Evolutionary conservation across 2,113 vertebrate genomes (phyloP), one percentile per base, ranked within the genome.

Genomic region (Eira barbara): DNA sequence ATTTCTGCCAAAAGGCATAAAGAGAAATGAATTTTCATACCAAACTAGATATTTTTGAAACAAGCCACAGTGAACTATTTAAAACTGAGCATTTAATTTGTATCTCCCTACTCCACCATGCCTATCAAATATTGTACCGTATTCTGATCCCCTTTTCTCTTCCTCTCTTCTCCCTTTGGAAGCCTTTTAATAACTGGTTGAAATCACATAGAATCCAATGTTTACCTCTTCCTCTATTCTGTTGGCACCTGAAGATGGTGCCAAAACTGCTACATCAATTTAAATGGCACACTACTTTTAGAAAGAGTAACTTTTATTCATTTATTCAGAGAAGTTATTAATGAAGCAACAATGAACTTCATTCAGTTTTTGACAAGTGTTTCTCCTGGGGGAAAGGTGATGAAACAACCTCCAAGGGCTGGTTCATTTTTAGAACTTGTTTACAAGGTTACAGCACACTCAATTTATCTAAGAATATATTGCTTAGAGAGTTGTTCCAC

Each of bases 331-430:
- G 65, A 73, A 42, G 52, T 93, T 94, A 92, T 89, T 95, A 96
- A 90, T 83, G 36, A 90, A 87, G 23, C 69, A 97, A 89, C 49
- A 94, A 55, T 94, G 59, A 94, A 95, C 49, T 96, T 88, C 52
- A 96, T 91, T 97, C 49, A 47, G 17, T 76, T 95, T 92, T 93
- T 94, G 93, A 80, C 57, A 94, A 93, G 65, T 95, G 34, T 85
- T 96, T 97, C 65, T 81, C 31, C 23, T 81, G 27, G 21, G 36
- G 42, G 14, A 36, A 94, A 95, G n/a, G 39, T 83, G 69, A 65
- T 59, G 8, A 87, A 85, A 91, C 74, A 90, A 81, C 34, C 23
- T 78, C 23, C 20, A 65, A 92, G 23, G 34, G 10, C 20, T 71
- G 74, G 42, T 59, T 98, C 10, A 47, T 88, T 88, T 94, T 89